phyloP scores from a whole-genome alignment of 2,888 invertebrate genomes.

The Lingula anatina region DNA sequence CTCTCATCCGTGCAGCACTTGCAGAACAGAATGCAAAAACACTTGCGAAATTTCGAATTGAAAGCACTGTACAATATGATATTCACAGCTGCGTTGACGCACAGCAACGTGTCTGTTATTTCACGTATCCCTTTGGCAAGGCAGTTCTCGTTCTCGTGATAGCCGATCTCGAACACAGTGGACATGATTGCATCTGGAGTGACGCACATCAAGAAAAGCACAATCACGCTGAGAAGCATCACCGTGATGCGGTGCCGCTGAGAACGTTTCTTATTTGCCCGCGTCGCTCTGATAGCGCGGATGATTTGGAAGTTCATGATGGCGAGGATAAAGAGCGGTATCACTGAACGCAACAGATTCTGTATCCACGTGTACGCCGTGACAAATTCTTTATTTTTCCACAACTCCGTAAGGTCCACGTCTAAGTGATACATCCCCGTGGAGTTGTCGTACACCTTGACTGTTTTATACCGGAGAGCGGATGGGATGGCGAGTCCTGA shows the following conservation, averaged over 20 bases:
- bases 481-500: constrained; percentile 39
- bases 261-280: constrained; percentile 36
- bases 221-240: constrained; percentile 46
- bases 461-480: constrained; percentile 35
- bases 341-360: constrained; percentile 39
- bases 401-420: constrained; percentile 28
- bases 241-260: constrained; percentile 46
- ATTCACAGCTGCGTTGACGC: constrained; percentile 47
- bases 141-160: constrained; percentile 41
- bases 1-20: constrained; percentile 5
- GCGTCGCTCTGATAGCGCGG: constrained; percentile 32
- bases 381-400: constrained; percentile 34
- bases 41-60: constrained; percentile 40
- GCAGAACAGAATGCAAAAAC: constrained; percentile 37
- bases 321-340: constrained; percentile 44
- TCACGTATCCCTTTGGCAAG: constrained; percentile 45
- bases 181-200: constrained; percentile 51
- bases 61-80: constrained; percentile 46
- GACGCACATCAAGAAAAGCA: constrained; percentile 46
- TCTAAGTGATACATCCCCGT: constrained; percentile 25
- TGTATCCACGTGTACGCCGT: constrained; percentile 40
- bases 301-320: constrained; percentile 42
- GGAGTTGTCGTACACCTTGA: constrained; percentile 17
- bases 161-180: constrained; percentile 47
- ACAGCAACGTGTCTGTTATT: constrained; percentile 46